Evolutionary conservation across 1,140 invertebrate genomes (phyloP).

Genomic region (Cardiocondyla obscurior): DNA sequence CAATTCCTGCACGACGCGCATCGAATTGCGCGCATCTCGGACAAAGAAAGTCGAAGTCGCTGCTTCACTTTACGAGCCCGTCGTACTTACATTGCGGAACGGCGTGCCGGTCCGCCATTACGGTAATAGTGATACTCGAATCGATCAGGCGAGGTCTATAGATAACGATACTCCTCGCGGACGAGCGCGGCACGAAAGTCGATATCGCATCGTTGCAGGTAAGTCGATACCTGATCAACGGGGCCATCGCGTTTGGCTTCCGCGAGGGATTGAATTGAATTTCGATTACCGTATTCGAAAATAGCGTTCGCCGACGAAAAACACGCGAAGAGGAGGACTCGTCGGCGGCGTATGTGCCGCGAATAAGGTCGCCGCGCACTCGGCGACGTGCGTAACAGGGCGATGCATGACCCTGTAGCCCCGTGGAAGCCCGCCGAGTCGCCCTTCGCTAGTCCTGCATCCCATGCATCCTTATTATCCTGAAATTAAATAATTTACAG

Average conservation of each 20-base stretch:
- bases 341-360: too few relatives aligned
- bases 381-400: too few relatives aligned
- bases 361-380: conserved; percentile 70
- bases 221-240: conserved; percentile 66
- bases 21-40: too few relatives aligned
- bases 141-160: conserved; percentile 64
- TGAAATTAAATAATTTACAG: too few relatives aligned
- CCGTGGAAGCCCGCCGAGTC: too few relatives aligned
- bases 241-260: conserved; percentile 67
- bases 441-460: too few relatives aligned
- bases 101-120: conserved; percentile 13
- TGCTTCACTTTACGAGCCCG: background rate
- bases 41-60: too few relatives aligned
- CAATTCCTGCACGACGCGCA: too few relatives aligned
- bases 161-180: conserved; percentile 60
- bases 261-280: conserved; percentile 80
- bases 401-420: too few relatives aligned
- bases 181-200: conserved; percentile 58
- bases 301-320: conserved; percentile 42
- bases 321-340: conserved; percentile 35
- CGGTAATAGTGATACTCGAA: conserved; percentile 36
- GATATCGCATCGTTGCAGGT: conserved; percentile 66
- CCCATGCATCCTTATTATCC: too few relatives aligned
- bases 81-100: background rate
- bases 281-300: conserved; percentile 76